Evolutionary conservation across 2,888 invertebrate genomes (phyloP).

Genomic region (Frankliniella intonsa): DNA sequence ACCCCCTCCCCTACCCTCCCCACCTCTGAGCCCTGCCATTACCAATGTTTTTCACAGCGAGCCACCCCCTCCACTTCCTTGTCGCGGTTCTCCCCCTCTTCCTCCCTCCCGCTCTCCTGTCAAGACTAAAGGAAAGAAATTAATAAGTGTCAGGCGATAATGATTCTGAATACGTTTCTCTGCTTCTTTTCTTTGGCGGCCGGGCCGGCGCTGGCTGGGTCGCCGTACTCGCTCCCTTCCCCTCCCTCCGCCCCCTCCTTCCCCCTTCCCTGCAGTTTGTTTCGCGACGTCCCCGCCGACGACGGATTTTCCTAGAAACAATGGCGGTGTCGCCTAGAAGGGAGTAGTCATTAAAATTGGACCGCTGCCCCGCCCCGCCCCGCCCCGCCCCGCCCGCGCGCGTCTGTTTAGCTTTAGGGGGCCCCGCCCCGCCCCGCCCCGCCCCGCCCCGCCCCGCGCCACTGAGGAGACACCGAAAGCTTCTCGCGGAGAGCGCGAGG

Average conservation of each 20-base stretch:
- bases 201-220: not conserved
- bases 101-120: not conserved
- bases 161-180: slow-evolving; percentile 26
- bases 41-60: not conserved
- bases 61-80: not conserved
- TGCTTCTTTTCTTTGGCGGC: not conserved
- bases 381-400: not conserved
- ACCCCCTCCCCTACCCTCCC: not conserved
- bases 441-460: too few species aligned
- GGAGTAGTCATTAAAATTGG: slow-evolving; percentile 26
- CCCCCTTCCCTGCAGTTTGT: not conserved
- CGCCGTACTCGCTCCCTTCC: not conserved
- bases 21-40: not conserved
- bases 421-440: not conserved
- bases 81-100: not conserved
- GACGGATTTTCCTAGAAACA: slow-evolving; percentile 13
- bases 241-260: not conserved
- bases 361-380: not conserved
- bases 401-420: slow-evolving; percentile 20
- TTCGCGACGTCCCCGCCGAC: not conserved
- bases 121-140: slow-evolving; percentile 18
- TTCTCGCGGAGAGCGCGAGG: too few species aligned
- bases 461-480: too few species aligned
- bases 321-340: slow-evolving; percentile 3
- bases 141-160: slow-evolving; percentile 25